Evolutionary conservation across 2,113 vertebrate species (phyloP).

Genomic region (Mellivora capensis): DNA sequence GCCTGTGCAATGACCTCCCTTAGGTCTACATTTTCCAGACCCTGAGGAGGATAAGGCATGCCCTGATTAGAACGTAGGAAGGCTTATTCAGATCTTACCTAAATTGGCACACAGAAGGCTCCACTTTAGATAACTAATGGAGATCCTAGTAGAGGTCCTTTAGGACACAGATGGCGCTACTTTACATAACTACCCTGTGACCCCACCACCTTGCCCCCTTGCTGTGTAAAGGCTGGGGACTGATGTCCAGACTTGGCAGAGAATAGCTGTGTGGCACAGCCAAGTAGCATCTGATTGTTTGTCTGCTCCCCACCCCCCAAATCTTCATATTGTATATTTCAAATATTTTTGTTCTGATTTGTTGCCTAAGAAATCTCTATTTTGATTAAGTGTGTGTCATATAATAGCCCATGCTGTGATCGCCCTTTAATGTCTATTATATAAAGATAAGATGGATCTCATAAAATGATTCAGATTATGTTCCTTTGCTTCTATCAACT

Average conservation of each 20-base stretch:
- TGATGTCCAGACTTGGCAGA: background rate
- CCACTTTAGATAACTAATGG: background rate
- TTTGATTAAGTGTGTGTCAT: background rate
- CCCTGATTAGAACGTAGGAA: background rate
- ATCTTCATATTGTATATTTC: background rate
- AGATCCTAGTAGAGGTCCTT: background rate
- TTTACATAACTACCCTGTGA: background rate
- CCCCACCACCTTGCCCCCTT: background rate
- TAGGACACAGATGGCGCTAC: background rate
- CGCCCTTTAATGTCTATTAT: background rate
- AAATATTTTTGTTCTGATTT: background rate
- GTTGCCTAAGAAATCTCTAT: background rate
- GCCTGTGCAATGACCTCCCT: background rate
- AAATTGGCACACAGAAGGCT: background rate
- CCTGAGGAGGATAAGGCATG: background rate
- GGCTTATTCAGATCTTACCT: background rate
- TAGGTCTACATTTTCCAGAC: background rate
- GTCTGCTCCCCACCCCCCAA: background rate
- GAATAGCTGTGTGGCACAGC: background rate
- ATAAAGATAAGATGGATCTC: background rate
- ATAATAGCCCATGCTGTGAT: background rate
- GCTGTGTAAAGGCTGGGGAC: background rate
- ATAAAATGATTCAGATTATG: background rate
- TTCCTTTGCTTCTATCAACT: background rate
- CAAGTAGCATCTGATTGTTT: background rate